Percentiles rank a stretch among this genome's conserved stretches.
Evolutionary conservation across 2,113 vertebrate species (phyloP).

Genomic region (Gracilinanus agilis): DNA sequence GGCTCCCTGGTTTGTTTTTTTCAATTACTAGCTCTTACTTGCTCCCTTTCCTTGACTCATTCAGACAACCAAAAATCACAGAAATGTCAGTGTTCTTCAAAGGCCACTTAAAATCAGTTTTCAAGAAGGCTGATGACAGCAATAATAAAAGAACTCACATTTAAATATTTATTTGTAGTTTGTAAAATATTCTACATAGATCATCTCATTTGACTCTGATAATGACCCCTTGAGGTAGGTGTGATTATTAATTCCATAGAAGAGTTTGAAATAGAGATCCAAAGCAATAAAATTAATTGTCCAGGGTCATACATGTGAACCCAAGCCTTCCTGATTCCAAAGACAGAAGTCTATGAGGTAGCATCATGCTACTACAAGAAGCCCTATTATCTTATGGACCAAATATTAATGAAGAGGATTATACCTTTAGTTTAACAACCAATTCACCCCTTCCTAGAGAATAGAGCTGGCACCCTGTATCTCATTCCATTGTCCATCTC

Average conservation of each 20-base stretch:
- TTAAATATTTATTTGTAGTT: neutral
- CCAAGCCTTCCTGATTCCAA: neutral
- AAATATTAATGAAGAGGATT: neutral
- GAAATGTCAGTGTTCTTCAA: constrained; percentile 46
- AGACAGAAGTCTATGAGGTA: neutral
- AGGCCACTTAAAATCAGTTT: constrained; percentile 40
- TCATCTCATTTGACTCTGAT: neutral
- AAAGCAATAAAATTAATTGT: neutral
- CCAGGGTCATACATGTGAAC: neutral
- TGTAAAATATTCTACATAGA: neutral
- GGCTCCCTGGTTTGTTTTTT: neutral
- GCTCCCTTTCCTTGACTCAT: neutral
- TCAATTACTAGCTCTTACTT: neutral
- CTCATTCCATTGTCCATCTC: neutral
- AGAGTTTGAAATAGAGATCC: neutral
- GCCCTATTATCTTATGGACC: neutral
- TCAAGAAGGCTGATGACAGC: constrained; percentile 12
- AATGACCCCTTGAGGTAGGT: neutral
- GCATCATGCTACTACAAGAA: neutral
- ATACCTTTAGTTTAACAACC: neutral
- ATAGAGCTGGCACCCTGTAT: neutral
- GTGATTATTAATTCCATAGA: neutral
- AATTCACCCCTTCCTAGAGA: neutral
- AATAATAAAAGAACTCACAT: neutral
- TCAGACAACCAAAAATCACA: neutral